Evolutionary conservation across 2,797 vertebrate species (phyloP), one percentile per base, ranked within the genome.

Genomic region (Enteromius viviparus): DNA sequence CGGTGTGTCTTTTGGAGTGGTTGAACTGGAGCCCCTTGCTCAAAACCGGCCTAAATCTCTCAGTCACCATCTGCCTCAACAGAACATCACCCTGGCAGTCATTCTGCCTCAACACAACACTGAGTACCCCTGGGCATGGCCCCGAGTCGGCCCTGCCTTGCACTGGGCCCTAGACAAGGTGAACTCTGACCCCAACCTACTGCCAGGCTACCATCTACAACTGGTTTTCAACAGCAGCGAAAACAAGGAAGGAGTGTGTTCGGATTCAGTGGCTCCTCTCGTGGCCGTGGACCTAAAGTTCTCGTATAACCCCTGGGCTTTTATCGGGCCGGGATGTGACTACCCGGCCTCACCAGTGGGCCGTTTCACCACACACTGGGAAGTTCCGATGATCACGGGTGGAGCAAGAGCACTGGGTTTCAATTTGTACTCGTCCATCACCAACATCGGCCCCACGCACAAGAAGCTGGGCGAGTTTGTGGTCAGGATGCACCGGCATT

Each of bases 121-220:
- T 0, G 92, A 93, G 12, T 98, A 97, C 80, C 95, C 96, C 0
- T 98, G 97, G 97, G 95, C 97, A 6, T 97, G 96, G 97, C 96
- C 95, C 2, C 94, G 97, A 1, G 96, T 98, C 76, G 96, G 95
- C 0, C 96, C 97, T 0, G 96, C 96, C 0, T 92, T 98, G 1
- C 8, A 85, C 2, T 86, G 92, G 78, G 97, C 97, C 0, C 87
- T 94, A n/a, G 88, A 78, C 4, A 87, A 72, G 69, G 92, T 97
- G 0, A 96, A 95, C 77, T 82, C 91, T 0, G 94, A 92, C 5
- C 92, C 91, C 0, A 87, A 82, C 58, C 60, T 96, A 6, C 92
- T 97, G 60, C 93, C 93, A 0, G 95, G 94, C 0, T 89, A 95
- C 87, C 89, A 84, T 2, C 89, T 96, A 5, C 88, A 68, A 0